Base-by-base conservation (phyloP, 2,797 vertebrate species). In the Cossypha heuglini region DNA sequence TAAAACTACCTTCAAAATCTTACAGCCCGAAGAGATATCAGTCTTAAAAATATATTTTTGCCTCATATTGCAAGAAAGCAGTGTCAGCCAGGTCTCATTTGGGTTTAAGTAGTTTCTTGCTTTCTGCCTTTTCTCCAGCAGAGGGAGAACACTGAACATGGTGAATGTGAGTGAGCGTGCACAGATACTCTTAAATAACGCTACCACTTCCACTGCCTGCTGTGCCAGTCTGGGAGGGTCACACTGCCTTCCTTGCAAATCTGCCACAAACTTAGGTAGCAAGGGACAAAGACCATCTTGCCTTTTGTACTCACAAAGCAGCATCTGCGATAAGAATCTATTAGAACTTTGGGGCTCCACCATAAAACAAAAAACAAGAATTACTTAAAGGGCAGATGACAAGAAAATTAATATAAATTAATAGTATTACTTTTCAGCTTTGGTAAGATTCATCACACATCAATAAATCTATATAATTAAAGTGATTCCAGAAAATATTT, bases 111-210 rank as follows among this genome's bases (percentile, higher is more conserved):
- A 33, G 19, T 9, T 49, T 52, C 29, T 71, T 86, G 38, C 48
- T 77, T 88, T 90, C 67, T 88, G 71, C 37, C 55, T 95, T 82
- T 69, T 33, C 67, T 62, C 90, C 93, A 93, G 86, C 79, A 96
- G 94, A 92, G 88, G 93, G 88, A 91, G 88, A 90, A 49, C 71
- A 40, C 10, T 31, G 57, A 84, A 40, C 46, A 57, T 1, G 4
- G 25, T 38, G 20, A n/a, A 16, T 2, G 10, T 2, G 10, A 9
- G 4, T 10, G 62, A 55, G 13, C 0, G 0, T 42, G 59, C 74
- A 46, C 0, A 45, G 15, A 43, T 14, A 33, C 6, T 43, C 49
- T 22, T 13, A 43, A 74, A n/a, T 10, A 38, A 86, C 20, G 19
- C 46, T 10, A 49, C 20, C 0, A 0, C 43, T 84, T 63, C 24